A percentile compares a stretch with the other conserved stretches of the same genome.
Conservation (phyloP, 2,797 vertebrate genomes). For the Gobio occitaniae region DNA sequence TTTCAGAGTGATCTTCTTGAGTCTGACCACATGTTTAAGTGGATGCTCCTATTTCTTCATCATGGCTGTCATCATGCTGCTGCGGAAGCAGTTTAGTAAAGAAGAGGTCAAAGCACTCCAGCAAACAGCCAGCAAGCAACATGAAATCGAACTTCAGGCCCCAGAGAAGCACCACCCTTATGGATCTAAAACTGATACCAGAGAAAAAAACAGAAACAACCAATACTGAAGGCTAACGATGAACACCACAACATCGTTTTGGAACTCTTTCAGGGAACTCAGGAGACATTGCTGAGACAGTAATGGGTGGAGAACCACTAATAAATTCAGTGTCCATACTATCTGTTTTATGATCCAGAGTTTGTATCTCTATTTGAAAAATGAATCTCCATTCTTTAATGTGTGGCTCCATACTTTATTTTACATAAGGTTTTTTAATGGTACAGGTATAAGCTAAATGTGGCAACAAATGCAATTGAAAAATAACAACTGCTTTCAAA, state of each 20-base stretch:
- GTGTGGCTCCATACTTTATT: not conserved
- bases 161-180: slow-evolving; percentile 3
- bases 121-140: not conserved
- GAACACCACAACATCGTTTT: not conserved
- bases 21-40: slow-evolving; percentile 73
- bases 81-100: slow-evolving; percentile 71
- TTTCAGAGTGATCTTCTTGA: slow-evolving; percentile 76
- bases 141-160: slow-evolving; percentile 63
- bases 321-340: slow-evolving; percentile 19
- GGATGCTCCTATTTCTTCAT: slow-evolving; percentile 77
- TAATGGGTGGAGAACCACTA: slow-evolving; percentile 21
- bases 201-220: not conserved
- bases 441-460: not conserved
- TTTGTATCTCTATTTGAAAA: not conserved
- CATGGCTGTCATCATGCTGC: slow-evolving; percentile 75
- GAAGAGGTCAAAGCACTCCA: slow-evolving; percentile 37
- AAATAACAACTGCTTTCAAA: not conserved
- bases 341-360: not conserved
- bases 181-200: not conserved
- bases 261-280: not conserved
- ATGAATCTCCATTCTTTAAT: not conserved
- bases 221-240: slow-evolving; percentile 41
- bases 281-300: slow-evolving; percentile 9
- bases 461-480: not conserved
- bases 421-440: not conserved